Evolutionary conservation across 2,888 invertebrate species (phyloP), one percentile per base, ranked within the genome.

Genomic region (Amphimallon solstitiale): DNA sequence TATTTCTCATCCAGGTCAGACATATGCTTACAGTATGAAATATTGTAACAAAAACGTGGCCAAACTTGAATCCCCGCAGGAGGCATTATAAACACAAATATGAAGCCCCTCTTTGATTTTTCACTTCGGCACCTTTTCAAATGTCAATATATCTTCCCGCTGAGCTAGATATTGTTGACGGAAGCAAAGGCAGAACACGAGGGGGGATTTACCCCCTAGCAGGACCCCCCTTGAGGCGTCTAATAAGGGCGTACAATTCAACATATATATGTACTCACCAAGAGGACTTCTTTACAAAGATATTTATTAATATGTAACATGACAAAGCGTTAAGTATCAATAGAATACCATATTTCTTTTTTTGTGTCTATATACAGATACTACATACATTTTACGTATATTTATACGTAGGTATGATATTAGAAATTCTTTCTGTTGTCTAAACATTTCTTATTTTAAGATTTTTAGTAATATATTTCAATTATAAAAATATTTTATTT

Each of bases 11-110:
- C 73, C 72, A 72, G 73, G 72, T 71, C 74, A 69, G 77, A 75
- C 79, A 80, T 79, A 79, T 80, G 80, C 78, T 77, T 69, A 75
- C 72, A 70, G 72, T 71, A 73, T 72, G 74, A 77, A 78, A 79
- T 76, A 78, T 74, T 74, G 79, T 77, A 79, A 79, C 79, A 80
- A 79, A 75, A 80, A 78, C 80, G 79, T 78, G 79, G 73, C 79
- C 75, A 79, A 79, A 80, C 80, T 80, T 79, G 79, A 80, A 75
- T 73, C 78, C 65, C 77, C 73, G 68, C 75, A 71, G 81, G 80
- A 75, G 77, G 77, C 76, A 77, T 78, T 77, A 78, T 80, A 82
- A 82, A 82, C 81, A 82, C 80, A 81, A 79, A 81, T 80, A 81
- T 64, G 67, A 65, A 62, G 67, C 59, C 65, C 67, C 67, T 63